Conservation (phyloP, 2,113 vertebrate genomes). For the Labrus mixtus region DNA sequence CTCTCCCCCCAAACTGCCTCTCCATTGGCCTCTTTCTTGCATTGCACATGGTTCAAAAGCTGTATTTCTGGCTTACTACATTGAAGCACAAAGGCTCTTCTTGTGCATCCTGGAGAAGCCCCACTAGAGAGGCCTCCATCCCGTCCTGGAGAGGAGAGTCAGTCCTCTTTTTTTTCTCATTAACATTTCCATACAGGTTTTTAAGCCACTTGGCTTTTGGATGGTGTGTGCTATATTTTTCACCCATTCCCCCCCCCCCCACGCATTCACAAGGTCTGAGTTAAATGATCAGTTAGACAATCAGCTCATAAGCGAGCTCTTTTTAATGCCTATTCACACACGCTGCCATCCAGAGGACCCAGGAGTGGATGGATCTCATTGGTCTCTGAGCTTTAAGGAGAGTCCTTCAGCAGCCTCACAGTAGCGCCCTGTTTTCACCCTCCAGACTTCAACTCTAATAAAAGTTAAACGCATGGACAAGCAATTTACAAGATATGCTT, state of each 20-base stretch:
- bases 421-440: constrained; percentile 56
- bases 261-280: constrained; percentile 66
- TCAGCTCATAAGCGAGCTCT: constrained; percentile 70
- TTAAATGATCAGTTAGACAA: constrained; percentile 75
- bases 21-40: constrained; percentile 69
- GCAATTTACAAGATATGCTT: background rate
- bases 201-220: constrained; percentile 86
- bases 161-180: constrained; percentile 87
- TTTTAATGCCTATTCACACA: constrained; percentile 66
- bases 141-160: constrained; percentile 79
- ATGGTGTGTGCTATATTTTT: constrained; percentile 76
- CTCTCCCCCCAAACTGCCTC: constrained; percentile 53
- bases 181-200: constrained; percentile 91
- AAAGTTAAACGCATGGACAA: constrained; percentile 58
- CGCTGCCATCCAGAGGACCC: constrained; percentile 40
- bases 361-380: constrained; percentile 61
- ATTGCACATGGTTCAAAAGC: constrained; percentile 81
- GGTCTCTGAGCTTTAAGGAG: constrained; percentile 36
- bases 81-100: constrained; percentile 90
- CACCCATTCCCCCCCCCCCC: constrained; percentile 32
- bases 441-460: constrained; percentile 19
- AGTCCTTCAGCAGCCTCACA: constrained; percentile 55
- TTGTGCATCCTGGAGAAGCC: constrained; percentile 85
- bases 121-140: constrained; percentile 86
- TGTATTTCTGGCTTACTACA: constrained; percentile 87